Evolutionary conservation across 2,888 invertebrate species (phyloP).

Genomic region (Melipona beecheii): DNA sequence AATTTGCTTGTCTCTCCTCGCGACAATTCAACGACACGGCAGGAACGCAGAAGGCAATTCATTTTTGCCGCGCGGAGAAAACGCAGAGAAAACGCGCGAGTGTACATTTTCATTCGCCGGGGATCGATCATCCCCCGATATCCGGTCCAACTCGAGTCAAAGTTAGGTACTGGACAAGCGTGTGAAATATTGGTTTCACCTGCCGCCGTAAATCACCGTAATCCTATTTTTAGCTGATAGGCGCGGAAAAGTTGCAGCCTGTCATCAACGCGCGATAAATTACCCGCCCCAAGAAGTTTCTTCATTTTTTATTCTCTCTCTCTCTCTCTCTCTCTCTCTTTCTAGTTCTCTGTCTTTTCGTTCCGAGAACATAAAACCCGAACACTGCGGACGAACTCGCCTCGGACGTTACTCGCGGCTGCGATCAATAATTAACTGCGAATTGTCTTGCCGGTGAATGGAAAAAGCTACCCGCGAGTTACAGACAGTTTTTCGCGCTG

Average conservation of each 20-base stretch:
- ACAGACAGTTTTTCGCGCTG: neutral
- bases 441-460: constrained; percentile 17
- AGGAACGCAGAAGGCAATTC: constrained; percentile 8
- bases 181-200: constrained; percentile 34
- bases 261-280: constrained; percentile 48
- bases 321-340: neutral
- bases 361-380: neutral
- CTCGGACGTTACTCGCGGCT: constrained; percentile 16
- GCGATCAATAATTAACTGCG: constrained; percentile 43
- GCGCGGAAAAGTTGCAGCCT: constrained; percentile 41
- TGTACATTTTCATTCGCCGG: constrained; percentile 12
- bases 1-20: neutral
- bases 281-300: constrained; percentile 21
- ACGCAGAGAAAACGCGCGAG: neutral
- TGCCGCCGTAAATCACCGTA: constrained; percentile 47
- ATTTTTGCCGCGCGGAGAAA: neutral
- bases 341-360: too few relatives aligned
- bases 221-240: constrained; percentile 53
- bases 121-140: constrained; percentile 31
- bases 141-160: constrained; percentile 11
- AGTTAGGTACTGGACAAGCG: constrained; percentile 13
- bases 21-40: neutral
- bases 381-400: neutral
- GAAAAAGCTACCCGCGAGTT: constrained; percentile 8
- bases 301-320: neutral